Evolutionary conservation across 2,797 vertebrate genomes (phyloP).

Genomic region (Hemitrygon akajei): DNA sequence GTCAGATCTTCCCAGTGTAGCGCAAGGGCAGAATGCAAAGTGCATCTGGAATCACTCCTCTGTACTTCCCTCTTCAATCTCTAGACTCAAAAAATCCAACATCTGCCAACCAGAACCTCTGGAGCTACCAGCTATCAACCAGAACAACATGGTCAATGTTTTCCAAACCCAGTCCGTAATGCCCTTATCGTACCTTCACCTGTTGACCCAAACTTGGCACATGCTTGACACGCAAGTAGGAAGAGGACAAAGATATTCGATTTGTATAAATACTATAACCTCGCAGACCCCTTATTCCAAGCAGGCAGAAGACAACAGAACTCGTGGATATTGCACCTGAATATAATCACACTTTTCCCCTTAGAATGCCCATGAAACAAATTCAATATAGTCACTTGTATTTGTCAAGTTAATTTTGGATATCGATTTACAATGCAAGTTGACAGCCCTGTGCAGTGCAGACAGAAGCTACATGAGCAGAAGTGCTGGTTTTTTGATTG

Average conservation of each 20-base stretch:
- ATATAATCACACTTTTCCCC: neutral
- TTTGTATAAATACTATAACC: neutral
- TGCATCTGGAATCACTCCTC: too few species aligned
- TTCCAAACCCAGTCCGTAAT: neutral
- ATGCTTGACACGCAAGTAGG: neutral
- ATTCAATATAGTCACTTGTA: neutral
- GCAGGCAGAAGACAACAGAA: neutral
- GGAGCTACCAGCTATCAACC: too few species aligned
- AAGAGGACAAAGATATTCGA: neutral
- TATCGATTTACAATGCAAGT: neutral
- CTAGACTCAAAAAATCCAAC: too few species aligned
- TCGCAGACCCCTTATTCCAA: neutral
- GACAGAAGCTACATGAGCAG: neutral
- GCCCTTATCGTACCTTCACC: neutral
- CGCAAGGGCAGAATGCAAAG: too few species aligned
- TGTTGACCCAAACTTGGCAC: neutral
- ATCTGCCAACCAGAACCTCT: too few species aligned
- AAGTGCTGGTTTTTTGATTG: neutral
- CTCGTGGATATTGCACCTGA: neutral
- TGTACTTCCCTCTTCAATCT: too few species aligned
- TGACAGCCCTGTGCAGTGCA: neutral
- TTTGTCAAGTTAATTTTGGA: neutral
- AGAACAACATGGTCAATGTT: neutral
- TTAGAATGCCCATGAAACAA: neutral
- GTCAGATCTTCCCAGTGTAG: too few species aligned